Evolutionary conservation across 2,888 invertebrate genomes (phyloP).

Genomic region (Acanthoscelides obtectus): DNA sequence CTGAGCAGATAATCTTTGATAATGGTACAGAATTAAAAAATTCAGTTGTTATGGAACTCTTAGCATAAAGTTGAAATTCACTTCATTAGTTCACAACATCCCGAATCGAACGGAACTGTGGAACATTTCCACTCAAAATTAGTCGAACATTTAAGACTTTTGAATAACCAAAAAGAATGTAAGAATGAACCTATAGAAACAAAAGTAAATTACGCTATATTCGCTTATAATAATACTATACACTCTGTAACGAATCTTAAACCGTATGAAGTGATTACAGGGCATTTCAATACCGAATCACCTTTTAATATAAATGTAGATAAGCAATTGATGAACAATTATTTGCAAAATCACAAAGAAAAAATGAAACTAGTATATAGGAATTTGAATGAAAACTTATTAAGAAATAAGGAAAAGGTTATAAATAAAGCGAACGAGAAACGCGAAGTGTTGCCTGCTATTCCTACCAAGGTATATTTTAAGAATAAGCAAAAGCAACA

Average conservation of each 20-base stretch:
- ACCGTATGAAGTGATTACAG: slow-evolving; percentile 17
- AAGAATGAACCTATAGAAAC: slow-evolving; percentile 5
- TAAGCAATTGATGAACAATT: slow-evolving; percentile 10
- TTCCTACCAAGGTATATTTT: no score
- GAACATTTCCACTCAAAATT: slow-evolving; percentile 14
- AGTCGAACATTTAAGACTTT: slow-evolving; percentile 20
- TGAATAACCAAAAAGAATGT: slow-evolving; percentile 14
- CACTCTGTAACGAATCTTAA: slow-evolving; percentile 16
- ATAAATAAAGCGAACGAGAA: not conserved
- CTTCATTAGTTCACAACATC: slow-evolving; percentile 10
- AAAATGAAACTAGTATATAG: slow-evolving; percentile 15
- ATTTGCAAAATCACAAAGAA: slow-evolving; percentile 10
- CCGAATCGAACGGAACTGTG: no score
- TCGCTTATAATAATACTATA: slow-evolving; percentile 15
- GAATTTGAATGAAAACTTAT: not conserved
- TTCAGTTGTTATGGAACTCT: slow-evolving; percentile 15
- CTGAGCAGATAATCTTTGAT: slow-evolving; percentile 20
- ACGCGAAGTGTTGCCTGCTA: not conserved
- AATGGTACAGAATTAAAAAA: slow-evolving; percentile 23
- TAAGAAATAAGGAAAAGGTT: not conserved
- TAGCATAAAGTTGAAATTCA: slow-evolving; percentile 22
- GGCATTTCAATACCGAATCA: slow-evolving; percentile 13
- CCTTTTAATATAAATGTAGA: slow-evolving; percentile 15
- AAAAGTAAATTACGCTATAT: slow-evolving; percentile 11
- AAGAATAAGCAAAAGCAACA: no score